A percentile compares a stretch with the other conserved stretches of the same genome.
These are phyloP conservation scores for Drosophila siamana DNA, from an alignment of 2,888 invertebrate genomes.

Conservation along the genomic window DNA sequence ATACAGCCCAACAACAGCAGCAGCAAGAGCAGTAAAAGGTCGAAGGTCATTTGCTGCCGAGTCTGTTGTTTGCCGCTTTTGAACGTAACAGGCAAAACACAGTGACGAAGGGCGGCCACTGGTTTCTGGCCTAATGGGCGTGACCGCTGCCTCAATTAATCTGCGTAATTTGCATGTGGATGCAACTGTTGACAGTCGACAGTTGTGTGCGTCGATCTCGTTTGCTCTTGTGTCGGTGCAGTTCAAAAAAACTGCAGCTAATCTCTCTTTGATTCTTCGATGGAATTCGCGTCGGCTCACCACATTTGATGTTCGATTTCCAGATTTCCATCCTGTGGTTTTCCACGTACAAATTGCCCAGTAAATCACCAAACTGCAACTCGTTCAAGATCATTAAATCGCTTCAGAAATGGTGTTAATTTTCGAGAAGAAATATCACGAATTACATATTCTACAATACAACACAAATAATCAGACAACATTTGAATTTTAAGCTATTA, in stretches of 20 bases:
- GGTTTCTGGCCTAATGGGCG: constrained; percentile 52
- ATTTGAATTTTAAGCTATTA: too few relatives aligned
- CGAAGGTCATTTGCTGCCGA: constrained; percentile 70
- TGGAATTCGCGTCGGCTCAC: constrained; percentile 48
- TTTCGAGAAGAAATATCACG: too few relatives aligned
- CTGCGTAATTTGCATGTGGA: constrained; percentile 71
- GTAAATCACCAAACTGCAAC: neutral
- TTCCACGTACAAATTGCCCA: constrained; percentile 48
- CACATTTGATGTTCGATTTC: constrained; percentile 49
- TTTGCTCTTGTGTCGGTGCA: too few relatives aligned
- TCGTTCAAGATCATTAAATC: too few relatives aligned
- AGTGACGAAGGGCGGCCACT: constrained; percentile 14
- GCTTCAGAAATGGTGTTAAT: too few relatives aligned
- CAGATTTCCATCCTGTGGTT: constrained; percentile 53
- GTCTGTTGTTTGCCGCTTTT: neutral
- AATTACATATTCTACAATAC: too few relatives aligned
- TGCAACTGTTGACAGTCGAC: constrained; percentile 22
- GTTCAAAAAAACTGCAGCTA: constrained; percentile 57
- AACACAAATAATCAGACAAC: too few relatives aligned
- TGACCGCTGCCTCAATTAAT: constrained; percentile 71
- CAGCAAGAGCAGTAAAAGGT: constrained; percentile 53
- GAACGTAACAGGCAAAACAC: constrained; percentile 35
- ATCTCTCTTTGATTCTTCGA: constrained; percentile 42
- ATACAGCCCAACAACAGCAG: constrained; percentile 13
- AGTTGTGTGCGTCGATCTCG: too few relatives aligned